These are phyloP conservation scores for Gonatopus flavifemur DNA, from an alignment of 1,140 invertebrate species.

Conservation along the genomic window DNA sequence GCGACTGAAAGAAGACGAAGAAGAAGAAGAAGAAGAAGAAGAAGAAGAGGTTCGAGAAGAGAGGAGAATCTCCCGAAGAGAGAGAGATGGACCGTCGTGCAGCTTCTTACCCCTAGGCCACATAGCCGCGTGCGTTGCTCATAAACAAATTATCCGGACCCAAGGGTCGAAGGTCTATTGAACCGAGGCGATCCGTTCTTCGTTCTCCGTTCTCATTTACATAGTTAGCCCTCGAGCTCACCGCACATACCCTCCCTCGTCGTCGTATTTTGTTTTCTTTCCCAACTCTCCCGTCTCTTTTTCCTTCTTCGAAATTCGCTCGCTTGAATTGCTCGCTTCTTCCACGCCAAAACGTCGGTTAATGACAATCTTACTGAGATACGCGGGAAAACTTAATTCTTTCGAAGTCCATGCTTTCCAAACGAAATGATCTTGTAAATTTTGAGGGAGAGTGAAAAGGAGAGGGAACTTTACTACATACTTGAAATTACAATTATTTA, in stretches of 20 bases:
- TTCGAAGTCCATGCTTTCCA: no score
- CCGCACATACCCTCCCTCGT: constrained; percentile 27
- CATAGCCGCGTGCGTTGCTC: constrained; percentile 53
- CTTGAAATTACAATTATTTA: no score
- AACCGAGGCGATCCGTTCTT: constrained; percentile 54
- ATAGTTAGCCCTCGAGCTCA: constrained; percentile 52
- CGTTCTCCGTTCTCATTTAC: constrained; percentile 53
- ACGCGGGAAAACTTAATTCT: no score
- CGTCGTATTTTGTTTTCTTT: no score
- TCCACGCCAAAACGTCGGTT: no score
- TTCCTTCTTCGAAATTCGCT: constrained; percentile 14
- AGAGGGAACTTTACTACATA: no score
- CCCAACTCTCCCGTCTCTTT: constrained; percentile 13
- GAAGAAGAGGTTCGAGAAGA: constrained; percentile 8
- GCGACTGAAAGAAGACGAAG: constrained; percentile 39
- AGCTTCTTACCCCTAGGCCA: constrained; percentile 42
- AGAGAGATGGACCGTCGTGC: constrained; percentile 45
- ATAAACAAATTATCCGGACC: constrained; percentile 60
- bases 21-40: constrained; percentile 6
- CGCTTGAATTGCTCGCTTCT: no score
- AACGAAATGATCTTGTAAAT: no score
- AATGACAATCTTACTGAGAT: no score
- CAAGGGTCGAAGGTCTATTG: constrained; percentile 60
- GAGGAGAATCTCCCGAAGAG: constrained; percentile 32
- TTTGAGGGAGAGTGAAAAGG: not conserved